Evolutionary conservation across 2,888 invertebrate species (phyloP), one percentile per base, ranked within the genome.

Genomic region (Fragum fragum): DNA sequence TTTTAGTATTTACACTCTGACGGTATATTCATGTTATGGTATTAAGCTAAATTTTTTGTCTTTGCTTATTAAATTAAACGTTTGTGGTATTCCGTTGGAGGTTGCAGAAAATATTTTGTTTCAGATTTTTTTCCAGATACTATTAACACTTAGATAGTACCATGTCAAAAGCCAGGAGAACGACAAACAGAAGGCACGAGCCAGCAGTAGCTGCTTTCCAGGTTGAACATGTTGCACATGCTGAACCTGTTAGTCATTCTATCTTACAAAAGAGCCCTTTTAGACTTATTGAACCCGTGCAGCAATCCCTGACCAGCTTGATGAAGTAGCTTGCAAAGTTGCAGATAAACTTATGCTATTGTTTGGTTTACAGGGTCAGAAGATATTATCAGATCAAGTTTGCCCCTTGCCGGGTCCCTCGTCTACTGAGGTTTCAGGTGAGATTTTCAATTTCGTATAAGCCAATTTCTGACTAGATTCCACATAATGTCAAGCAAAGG

Each of bases 221-320:
- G 47, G 5, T 18, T 3, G 18, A 47, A 1, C 47, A 47, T 5
- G 16, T 14, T 14, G n/a, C 16, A 9, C 32, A 36, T 3, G 32
- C 32, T 9, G 32, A 36, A 36, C 32, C 32, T 36, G 32, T 36
- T 36, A 36, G 9, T 36, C 32, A 6, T 3, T 36, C 32, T 36
- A 16, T 47, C 18, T 9, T 16, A 47, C 5, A 36, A 36, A 9
- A 9, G 32, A 9, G 9, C 3, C 3, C 5, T 6, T 6, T 9
- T 36, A 36, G 5, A 6, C 32, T 6, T 36, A 36, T 6, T 95
- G 95, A 16, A 52, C n/a, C 52, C 3, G 14, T 16, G n/a, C 52
- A 16, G 14, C 26, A 3, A 1, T 23, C 57, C 5, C 11, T 21
- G 57, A 23, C 3, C 57, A 57, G 23, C 23, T 57, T 9, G 57